Evolutionary conservation across 2,888 invertebrate genomes (phyloP).

Genomic region (Doris montereyensis): DNA sequence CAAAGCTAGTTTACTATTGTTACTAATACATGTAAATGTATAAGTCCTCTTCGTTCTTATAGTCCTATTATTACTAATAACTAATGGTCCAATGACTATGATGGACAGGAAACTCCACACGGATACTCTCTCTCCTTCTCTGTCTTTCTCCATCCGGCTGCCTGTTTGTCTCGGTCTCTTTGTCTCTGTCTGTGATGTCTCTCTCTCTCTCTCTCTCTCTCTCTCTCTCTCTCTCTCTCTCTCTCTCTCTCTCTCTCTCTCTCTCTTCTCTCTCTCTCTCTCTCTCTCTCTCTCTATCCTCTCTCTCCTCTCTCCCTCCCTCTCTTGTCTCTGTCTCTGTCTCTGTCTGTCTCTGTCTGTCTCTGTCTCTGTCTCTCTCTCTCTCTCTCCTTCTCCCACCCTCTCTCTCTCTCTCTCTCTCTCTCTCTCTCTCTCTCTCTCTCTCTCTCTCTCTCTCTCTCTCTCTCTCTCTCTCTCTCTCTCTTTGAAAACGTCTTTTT

Average conservation of each 20-base stretch:
- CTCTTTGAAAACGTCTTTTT: background rate
- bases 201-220: constrained; percentile 2
- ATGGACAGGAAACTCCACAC: no score
- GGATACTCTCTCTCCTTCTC: background rate
- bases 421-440: background rate
- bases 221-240: background rate
- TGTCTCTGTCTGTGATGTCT: constrained; percentile 1
- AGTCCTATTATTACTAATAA: no score
- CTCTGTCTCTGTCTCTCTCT: background rate
- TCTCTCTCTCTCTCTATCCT: background rate
- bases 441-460: background rate
- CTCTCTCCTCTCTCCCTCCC: background rate
- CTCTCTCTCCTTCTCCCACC: background rate
- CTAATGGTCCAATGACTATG: background rate
- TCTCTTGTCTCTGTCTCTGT: background rate
- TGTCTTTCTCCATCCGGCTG: background rate
- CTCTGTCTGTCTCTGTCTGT: background rate
- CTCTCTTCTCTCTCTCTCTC: background rate
- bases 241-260: background rate
- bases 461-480: background rate
- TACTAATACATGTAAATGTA: no score
- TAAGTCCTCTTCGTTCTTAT: no score
- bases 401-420: background rate
- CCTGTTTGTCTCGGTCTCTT: constrained; percentile 6
- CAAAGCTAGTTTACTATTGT: no score